Evolutionary conservation across 2,113 vertebrate species (phyloP).

Genomic region (Syngnathus scovelli): DNA sequence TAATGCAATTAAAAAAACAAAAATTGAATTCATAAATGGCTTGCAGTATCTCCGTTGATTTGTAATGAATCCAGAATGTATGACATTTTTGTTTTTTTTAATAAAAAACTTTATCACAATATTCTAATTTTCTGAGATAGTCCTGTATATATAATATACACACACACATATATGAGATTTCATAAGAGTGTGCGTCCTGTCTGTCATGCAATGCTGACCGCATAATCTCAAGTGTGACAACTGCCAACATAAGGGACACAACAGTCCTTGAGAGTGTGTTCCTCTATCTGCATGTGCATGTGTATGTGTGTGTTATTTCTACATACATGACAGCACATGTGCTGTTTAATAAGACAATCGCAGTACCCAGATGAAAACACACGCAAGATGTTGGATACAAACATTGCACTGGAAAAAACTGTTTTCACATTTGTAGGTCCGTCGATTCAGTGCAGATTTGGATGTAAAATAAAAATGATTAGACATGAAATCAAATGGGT

Average conservation of each 20-base stretch:
- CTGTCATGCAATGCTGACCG: background rate
- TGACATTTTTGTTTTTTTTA: no score
- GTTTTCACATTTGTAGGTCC: background rate
- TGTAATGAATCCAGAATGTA: no score
- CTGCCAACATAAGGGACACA: background rate
- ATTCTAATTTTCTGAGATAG: no score
- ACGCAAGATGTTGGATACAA: background rate
- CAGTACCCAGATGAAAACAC: background rate
- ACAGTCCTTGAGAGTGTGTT: background rate
- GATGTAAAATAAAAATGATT: background rate
- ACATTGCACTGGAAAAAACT: background rate
- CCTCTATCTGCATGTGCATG: background rate
- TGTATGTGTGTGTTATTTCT: background rate
- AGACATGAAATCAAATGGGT: background rate
- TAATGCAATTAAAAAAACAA: no score
- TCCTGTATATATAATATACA: no score
- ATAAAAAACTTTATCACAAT: no score
- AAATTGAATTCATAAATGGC: no score
- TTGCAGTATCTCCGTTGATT: no score
- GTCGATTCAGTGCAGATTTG: background rate
- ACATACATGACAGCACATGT: background rate
- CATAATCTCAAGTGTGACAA: background rate
- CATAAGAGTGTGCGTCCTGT: background rate
- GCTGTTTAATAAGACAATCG: background rate
- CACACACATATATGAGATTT: background rate